These are phyloP conservation scores for Byasa hedistus DNA, from an alignment of 2,888 invertebrate genomes.

Conservation along the genomic window DNA sequence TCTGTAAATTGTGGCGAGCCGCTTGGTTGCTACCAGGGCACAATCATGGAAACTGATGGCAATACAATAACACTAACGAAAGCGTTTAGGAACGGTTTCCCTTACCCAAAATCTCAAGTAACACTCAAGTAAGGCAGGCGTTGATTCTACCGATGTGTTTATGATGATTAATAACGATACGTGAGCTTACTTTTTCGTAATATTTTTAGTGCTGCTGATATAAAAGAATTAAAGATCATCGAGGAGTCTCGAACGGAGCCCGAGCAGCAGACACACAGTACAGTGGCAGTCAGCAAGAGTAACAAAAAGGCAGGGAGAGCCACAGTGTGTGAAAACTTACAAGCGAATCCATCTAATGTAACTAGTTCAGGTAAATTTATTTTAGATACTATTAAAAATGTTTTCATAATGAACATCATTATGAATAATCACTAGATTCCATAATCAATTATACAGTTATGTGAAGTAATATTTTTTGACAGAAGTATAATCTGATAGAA, in stretches of 20 bases:
- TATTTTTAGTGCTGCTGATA: conserved; percentile 83
- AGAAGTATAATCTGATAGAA: no score
- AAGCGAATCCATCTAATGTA: conserved; percentile 58
- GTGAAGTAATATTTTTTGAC: no score
- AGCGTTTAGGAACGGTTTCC: conserved; percentile 90
- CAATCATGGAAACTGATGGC: conserved; percentile 86
- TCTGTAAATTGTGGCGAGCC: conserved; percentile 90
- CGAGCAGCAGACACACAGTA: conserved; percentile 60
- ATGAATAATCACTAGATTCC: no score
- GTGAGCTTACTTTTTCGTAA: not conserved
- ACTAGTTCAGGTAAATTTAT: conserved; percentile 35
- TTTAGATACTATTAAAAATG: no score
- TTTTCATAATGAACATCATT: no score
- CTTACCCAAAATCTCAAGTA: conserved; percentile 73
- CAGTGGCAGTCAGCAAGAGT: conserved; percentile 58
- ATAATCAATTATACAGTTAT: no score
- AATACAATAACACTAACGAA: conserved; percentile 86
- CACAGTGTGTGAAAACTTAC: conserved; percentile 66
- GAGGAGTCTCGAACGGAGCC: conserved; percentile 79
- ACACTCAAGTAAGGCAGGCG: conserved; percentile 66
- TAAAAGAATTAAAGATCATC: conserved; percentile 87
- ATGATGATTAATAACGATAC: not conserved
- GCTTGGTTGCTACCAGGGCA: conserved; percentile 89
- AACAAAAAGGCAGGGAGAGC: conserved; percentile 58
- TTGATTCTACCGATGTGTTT: not conserved